phyloP scores from a whole-genome alignment of 2,888 invertebrate species.

The Erannis defoliaria region DNA sequence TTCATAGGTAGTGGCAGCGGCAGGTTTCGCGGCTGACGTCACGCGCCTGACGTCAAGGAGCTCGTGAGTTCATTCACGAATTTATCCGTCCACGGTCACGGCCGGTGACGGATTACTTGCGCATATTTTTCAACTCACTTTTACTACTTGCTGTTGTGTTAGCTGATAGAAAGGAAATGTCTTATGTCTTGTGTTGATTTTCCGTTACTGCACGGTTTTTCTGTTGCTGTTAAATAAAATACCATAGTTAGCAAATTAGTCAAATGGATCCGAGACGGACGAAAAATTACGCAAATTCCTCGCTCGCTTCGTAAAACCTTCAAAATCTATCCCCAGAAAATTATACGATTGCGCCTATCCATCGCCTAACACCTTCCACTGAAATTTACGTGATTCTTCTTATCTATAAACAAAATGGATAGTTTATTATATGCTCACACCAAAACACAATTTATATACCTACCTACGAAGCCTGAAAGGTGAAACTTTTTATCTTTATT shows the following conservation, averaged over 20 bases:
- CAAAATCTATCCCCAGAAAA: too few relatives aligned
- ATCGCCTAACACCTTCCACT: neutral
- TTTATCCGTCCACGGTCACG: conserved; percentile 70
- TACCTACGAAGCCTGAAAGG: neutral
- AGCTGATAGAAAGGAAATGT: neutral
- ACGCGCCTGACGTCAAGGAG: conserved; percentile 66
- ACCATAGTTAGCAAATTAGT: too few relatives aligned
- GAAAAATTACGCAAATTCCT: neutral
- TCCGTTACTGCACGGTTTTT: too few relatives aligned
- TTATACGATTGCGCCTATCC: too few relatives aligned
- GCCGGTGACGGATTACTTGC: conserved; percentile 50
- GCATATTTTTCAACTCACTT: conserved; percentile 33
- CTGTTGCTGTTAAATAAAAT: too few relatives aligned
- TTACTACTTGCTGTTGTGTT: conserved; percentile 12
- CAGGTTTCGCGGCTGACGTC: conserved; percentile 32
- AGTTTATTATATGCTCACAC: too few relatives aligned
- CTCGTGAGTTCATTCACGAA: conserved; percentile 81
- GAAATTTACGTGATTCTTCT: neutral
- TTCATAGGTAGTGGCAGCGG: conserved; percentile 13
- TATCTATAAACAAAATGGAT: neutral
- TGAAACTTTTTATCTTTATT: neutral
- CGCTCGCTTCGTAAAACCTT: neutral
- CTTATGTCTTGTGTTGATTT: too few relatives aligned
- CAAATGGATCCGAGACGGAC: too few relatives aligned
- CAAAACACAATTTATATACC: too few relatives aligned